Evolutionary conservation across 1,140 invertebrate genomes (phyloP).

Genomic region (Halesus radiatus): DNA sequence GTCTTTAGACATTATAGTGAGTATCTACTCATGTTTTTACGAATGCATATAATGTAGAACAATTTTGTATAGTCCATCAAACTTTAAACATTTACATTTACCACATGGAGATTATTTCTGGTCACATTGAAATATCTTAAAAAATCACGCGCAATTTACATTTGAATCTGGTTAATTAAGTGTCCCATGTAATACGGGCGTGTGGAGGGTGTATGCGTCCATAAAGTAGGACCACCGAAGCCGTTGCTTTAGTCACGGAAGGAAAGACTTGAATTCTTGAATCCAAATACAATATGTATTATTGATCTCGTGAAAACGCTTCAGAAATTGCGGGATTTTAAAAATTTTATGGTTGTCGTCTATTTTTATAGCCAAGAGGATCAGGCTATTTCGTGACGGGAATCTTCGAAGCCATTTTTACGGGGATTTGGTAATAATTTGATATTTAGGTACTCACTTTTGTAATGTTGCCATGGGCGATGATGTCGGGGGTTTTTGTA

Average conservation of each 20-base stretch:
- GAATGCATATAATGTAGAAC: too few relatives aligned
- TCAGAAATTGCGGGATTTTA: slow-evolving; percentile 51
- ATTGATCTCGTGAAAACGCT: slow-evolving; percentile 48
- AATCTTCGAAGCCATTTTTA: slow-evolving; percentile 51
- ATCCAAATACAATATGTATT: slow-evolving; percentile 53
- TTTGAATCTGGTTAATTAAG: too few relatives aligned
- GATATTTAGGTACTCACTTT: slow-evolving; percentile 44
- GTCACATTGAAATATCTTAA: too few relatives aligned
- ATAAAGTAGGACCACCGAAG: not conserved
- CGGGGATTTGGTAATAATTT: slow-evolving; percentile 46
- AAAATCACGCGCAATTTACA: too few relatives aligned
- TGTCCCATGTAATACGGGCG: too few relatives aligned
- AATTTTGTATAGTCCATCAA: too few relatives aligned
- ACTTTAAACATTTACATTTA: too few relatives aligned
- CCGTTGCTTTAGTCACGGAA: slow-evolving; percentile 21
- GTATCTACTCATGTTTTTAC: too few relatives aligned
- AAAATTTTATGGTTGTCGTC: slow-evolving; percentile 54
- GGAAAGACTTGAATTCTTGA: slow-evolving; percentile 6
- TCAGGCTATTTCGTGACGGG: slow-evolving; percentile 45
- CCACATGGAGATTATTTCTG: too few relatives aligned
- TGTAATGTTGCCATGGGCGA: not conserved
- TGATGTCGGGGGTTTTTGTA: slow-evolving; percentile 10
- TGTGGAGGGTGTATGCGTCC: not conserved
- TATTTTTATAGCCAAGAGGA: slow-evolving; percentile 53
- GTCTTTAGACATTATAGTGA: too few relatives aligned